These are phyloP conservation scores for Nephrotoma guestfalica DNA, from an alignment of 2,888 invertebrate species.

Conservation along the genomic window DNA sequence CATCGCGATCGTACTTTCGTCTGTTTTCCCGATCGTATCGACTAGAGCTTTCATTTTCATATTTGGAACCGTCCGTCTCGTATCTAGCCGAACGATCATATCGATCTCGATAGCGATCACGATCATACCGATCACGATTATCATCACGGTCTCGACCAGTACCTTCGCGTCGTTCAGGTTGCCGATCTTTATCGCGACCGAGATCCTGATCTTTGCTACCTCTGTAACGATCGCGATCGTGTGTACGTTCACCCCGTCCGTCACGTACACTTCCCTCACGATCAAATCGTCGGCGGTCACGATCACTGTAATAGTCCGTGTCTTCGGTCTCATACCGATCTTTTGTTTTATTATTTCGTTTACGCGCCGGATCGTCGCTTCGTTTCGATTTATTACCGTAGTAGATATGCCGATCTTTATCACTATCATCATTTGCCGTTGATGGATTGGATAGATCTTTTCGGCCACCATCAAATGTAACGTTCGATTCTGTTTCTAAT, in stretches of 20 bases:
- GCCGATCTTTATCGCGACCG: slow-evolving; percentile 19
- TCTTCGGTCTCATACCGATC: slow-evolving; percentile 47
- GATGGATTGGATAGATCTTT: slow-evolving; percentile 22
- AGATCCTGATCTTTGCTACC: slow-evolving; percentile 31
- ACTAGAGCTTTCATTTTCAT: slow-evolving; percentile 44
- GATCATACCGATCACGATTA: slow-evolving; percentile 24
- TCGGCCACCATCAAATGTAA: slow-evolving; percentile 16
- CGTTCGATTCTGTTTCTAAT: slow-evolving; percentile 15
- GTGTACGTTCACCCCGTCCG: slow-evolving; percentile 16
- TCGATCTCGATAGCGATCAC: slow-evolving; percentile 29
- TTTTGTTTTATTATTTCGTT: slow-evolving; percentile 24
- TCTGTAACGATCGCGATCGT: slow-evolving; percentile 11
- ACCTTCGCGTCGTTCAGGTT: slow-evolving; percentile 17
- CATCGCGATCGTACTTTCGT: slow-evolving; percentile 8
- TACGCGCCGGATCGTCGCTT: slow-evolving; percentile 20
- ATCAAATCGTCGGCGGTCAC: slow-evolving; percentile 37
- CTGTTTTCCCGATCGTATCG: slow-evolving; percentile 17
- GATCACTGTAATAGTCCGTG: slow-evolving; percentile 49
- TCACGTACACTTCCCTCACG: slow-evolving; percentile 33
- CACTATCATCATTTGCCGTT: slow-evolving; percentile 28
- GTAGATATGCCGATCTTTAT: slow-evolving; percentile 16
- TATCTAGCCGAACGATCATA: slow-evolving; percentile 27
- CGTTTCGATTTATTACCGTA: slow-evolving; percentile 18
- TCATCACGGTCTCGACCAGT: slow-evolving; percentile 23
- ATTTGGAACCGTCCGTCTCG: slow-evolving; percentile 51